Percentiles rank a stretch among this genome's conserved stretches.
Conservation (phyloP, 2,888 invertebrate genomes). For the Drosophila sordidapex region DNA sequence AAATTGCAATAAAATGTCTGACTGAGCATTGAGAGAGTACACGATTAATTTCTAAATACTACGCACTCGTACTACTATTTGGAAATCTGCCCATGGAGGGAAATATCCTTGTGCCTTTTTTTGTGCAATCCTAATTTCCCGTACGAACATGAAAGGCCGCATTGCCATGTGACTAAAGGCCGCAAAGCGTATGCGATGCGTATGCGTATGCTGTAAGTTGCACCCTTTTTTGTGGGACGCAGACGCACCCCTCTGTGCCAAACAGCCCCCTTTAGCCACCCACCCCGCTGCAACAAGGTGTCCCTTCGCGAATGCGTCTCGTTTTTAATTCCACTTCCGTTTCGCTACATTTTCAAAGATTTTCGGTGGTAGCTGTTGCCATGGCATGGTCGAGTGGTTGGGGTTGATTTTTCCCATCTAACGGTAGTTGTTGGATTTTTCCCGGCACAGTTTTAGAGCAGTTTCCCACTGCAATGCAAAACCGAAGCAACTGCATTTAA, state of each 20-base stretch:
- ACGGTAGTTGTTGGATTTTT: conserved; percentile 36
- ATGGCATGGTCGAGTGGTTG: conserved; percentile 14
- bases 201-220: conserved; percentile 21
- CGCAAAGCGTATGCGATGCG: conserved; percentile 19
- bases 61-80: conserved; percentile 1
- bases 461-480: conserved; percentile 67
- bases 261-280: conserved; percentile 1
- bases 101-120: conserved; percentile 60
- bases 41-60: conserved; percentile 70
- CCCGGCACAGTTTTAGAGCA: conserved; percentile 50
- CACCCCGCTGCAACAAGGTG: conserved; percentile 46
- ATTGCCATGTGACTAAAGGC: conserved; percentile 30
- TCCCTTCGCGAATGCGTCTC: conserved; percentile 46
- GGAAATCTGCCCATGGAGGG: conserved; percentile 37
- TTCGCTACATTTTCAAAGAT: conserved; percentile 46
- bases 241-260: conserved; percentile 38
- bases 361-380: conserved; percentile 67
- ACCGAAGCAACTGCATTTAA: conserved; percentile 67
- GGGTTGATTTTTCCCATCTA: conserved; percentile 47
- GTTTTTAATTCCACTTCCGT: conserved; percentile 64
- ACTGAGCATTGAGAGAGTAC: conserved; percentile 63
- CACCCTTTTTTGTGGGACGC: conserved; percentile 36
- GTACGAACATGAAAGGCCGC: conserved; percentile 69
- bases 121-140: conserved; percentile 67
- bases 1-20: conserved; percentile 77